phyloP scores from a whole-genome alignment of 2,797 vertebrate species.

The Pipistrellus pipistrellus region DNA sequence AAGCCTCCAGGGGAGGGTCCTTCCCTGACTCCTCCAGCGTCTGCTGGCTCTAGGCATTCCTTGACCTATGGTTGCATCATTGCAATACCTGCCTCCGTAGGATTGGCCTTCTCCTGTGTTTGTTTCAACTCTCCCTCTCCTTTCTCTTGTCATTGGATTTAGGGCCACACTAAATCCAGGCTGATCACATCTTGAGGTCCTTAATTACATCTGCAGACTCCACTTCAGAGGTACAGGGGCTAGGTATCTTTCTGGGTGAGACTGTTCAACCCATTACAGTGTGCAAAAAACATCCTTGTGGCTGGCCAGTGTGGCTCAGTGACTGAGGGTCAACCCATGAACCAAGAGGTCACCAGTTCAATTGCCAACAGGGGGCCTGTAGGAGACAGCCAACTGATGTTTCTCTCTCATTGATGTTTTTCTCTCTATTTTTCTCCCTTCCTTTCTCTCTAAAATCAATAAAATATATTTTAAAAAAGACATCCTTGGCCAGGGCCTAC shows the following conservation, averaged over 20 bases:
- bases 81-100: background rate
- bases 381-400: too few species aligned
- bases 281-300: background rate
- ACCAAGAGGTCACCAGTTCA: too few species aligned
- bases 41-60: background rate
- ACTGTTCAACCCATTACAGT: background rate
- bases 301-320: too few species aligned
- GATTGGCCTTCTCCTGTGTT: background rate
- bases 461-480: too few species aligned
- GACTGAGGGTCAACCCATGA: too few species aligned
- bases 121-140: background rate
- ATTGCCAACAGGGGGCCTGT: too few species aligned
- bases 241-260: background rate
- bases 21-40: background rate
- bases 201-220: background rate
- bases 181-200: background rate
- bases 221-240: background rate
- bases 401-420: too few species aligned
- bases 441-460: too few species aligned
- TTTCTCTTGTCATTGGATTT: background rate
- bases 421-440: too few species aligned
- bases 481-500: too few species aligned
- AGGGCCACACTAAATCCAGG: slow-evolving; percentile 5
- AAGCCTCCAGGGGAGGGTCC: background rate
- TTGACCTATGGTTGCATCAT: background rate